These are phyloP conservation scores for Seira musarum DNA, from an alignment of 2,888 invertebrate species.

Conservation along the genomic window DNA sequence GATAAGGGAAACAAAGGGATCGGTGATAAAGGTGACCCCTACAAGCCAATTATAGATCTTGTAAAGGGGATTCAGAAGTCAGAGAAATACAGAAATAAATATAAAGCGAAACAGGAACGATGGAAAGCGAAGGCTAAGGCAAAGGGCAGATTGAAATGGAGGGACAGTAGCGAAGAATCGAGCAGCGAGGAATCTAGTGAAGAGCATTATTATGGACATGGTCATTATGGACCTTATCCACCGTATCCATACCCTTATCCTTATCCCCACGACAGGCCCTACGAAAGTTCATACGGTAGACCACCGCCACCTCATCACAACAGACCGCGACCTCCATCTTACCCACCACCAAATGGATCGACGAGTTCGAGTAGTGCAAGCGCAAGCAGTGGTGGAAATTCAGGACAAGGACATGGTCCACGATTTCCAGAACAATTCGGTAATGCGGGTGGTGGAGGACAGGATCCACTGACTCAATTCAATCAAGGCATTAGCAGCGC, in stretches of 20 bases:
- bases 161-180: neutral
- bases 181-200: slow-evolving; percentile 19
- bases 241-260: slow-evolving; percentile 8
- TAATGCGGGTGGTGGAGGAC: neutral
- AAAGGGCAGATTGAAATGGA: neutral
- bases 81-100: slow-evolving; percentile 41
- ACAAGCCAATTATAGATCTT: slow-evolving; percentile 40
- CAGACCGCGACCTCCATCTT: too few species aligned
- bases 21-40: slow-evolving; percentile 37
- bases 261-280: neutral
- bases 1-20: too few species aligned
- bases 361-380: neutral
- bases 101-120: neutral
- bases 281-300: too few species aligned
- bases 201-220: slow-evolving; percentile 1
- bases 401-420: slow-evolving; percentile 8
- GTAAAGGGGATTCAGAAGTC: slow-evolving; percentile 56
- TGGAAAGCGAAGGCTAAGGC: neutral
- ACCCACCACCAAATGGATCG: too few species aligned
- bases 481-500: slow-evolving; percentile 23
- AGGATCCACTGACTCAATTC: slow-evolving; percentile 28
- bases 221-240: too few species aligned
- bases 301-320: too few species aligned
- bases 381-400: slow-evolving; percentile 15
- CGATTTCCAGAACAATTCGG: neutral